Conservation (phyloP, 2,797 vertebrate species). For the Rhadinocentrus ornatus region DNA sequence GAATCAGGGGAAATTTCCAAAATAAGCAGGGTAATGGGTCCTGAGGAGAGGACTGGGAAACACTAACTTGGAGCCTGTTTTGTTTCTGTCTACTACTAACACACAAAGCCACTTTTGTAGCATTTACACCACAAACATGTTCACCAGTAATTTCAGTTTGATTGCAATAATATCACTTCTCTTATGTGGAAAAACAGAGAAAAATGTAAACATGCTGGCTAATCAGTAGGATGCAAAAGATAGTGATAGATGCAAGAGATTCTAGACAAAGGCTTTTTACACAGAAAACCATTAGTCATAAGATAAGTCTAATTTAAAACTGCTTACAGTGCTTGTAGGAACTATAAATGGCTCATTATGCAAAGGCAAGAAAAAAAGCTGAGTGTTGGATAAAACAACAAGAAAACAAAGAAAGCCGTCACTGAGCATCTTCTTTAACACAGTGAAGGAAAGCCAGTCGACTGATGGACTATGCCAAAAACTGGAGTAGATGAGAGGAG, state of each 20-base stretch:
- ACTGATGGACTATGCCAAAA: slow-evolving; percentile 31
- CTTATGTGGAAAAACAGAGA: neutral
- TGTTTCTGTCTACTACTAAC: too few species aligned
- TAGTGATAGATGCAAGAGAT: neutral
- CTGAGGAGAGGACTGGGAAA: too few species aligned
- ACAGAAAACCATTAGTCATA: neutral
- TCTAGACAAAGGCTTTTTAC: neutral
- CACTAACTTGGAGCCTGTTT: too few species aligned
- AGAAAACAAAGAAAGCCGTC: slow-evolving; percentile 27
- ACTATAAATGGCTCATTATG: slow-evolving; percentile 26
- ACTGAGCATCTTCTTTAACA: slow-evolving; percentile 23
- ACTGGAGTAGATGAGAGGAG: slow-evolving; percentile 15
- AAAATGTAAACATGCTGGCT: neutral
- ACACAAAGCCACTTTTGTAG: too few species aligned
- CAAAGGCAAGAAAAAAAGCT: slow-evolving; percentile 28
- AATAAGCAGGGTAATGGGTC: too few species aligned
- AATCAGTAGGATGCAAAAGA: neutral
- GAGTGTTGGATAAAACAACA: slow-evolving; percentile 30
- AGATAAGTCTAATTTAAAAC: slow-evolving; percentile 31
- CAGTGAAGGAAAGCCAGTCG: slow-evolving; percentile 25
- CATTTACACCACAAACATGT: neutral
- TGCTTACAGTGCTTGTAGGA: slow-evolving; percentile 14
- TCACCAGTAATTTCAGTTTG: neutral
- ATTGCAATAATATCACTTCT: neutral
- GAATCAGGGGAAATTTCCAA: too few species aligned